Conservation (phyloP, 1,140 invertebrate genomes). For the Diuraphis noxia region DNA sequence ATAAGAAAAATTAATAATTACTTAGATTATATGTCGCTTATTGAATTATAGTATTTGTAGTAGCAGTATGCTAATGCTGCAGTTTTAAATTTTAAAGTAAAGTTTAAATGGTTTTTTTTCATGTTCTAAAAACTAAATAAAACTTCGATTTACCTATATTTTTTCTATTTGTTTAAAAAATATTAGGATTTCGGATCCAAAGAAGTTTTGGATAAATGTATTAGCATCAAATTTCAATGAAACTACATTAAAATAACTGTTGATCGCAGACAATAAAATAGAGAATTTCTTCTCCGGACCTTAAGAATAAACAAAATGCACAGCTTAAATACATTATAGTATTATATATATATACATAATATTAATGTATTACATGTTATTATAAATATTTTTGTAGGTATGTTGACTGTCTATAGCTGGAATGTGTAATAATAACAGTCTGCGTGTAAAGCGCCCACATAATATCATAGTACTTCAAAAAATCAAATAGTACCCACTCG, state of each 20-base stretch:
- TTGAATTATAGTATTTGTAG: too few relatives aligned
- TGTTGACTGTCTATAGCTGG: neutral
- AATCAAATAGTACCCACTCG: neutral
- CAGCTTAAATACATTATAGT: neutral
- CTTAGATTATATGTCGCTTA: neutral
- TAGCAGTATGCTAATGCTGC: too few relatives aligned
- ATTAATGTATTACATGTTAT: neutral
- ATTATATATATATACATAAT: neutral
- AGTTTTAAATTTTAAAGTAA: too few relatives aligned
- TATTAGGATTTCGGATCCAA: neutral
- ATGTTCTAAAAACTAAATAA: too few relatives aligned
- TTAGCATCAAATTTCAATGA: neutral
- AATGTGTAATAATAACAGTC: neutral
- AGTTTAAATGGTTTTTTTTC: too few relatives aligned
- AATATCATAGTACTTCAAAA: neutral
- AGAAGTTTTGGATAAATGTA: neutral
- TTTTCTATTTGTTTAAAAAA: neutral
- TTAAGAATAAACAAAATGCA: neutral
- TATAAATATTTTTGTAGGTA: neutral
- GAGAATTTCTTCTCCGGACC: neutral
- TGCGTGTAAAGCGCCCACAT: neutral
- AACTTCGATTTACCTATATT: neutral
- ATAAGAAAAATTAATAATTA: neutral
- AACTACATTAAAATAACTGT: neutral
- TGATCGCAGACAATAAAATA: neutral